Evolutionary conservation across 2,888 invertebrate genomes (phyloP).

Genomic region (Ophion costatus): DNA sequence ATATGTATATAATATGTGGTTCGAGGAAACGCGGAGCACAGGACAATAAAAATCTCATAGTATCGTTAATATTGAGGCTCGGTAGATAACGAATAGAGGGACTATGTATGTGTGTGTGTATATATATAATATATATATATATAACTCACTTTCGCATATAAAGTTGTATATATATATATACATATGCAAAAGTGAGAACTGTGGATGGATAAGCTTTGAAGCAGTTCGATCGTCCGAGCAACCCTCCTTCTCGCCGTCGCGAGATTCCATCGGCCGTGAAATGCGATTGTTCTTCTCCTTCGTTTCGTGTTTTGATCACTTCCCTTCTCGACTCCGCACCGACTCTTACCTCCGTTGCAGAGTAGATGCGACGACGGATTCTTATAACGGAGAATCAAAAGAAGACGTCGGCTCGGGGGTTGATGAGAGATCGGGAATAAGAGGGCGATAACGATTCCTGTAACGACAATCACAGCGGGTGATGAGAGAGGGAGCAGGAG

Average conservation of each 20-base stretch:
- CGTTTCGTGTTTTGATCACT: conserved; percentile 64
- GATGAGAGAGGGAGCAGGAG: conserved; percentile 17
- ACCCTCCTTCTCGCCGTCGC: conserved; percentile 62
- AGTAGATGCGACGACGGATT: conserved; percentile 40
- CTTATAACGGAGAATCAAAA: conserved; percentile 30
- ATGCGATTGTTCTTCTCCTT: conserved; percentile 68
- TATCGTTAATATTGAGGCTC: background rate
- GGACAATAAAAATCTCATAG: background rate
- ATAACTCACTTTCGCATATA: background rate
- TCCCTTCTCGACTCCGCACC: conserved; percentile 31
- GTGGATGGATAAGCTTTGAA: conserved; percentile 65
- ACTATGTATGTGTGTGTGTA: background rate
- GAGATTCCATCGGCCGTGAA: conserved; percentile 66
- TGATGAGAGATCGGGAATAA: conserved; percentile 32
- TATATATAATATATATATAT: no score
- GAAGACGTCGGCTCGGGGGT: conserved; percentile 2
- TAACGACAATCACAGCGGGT: conserved; percentile 33
- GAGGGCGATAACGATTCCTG: conserved; percentile 51
- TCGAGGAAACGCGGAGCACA: background rate
- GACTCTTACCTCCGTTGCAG: conserved; percentile 21
- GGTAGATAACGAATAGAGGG: background rate
- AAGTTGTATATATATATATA: background rate
- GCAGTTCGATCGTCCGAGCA: conserved; percentile 70
- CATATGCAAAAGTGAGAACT: conserved; percentile 34
- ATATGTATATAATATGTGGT: background rate